Conservation (phyloP, 2,797 vertebrate species). For the Intellagama lesueurii region DNA sequence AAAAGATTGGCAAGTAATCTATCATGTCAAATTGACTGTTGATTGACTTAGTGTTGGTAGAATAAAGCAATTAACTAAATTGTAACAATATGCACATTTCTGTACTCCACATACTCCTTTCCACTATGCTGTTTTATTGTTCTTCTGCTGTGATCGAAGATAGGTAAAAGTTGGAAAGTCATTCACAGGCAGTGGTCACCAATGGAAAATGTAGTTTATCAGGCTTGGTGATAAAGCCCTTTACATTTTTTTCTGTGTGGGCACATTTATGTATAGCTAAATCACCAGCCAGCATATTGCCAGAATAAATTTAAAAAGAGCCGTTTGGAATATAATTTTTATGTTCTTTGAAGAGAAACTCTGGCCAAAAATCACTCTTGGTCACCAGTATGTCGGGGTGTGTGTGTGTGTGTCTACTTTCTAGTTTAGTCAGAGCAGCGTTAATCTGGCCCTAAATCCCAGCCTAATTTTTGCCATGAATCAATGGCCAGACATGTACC, state of each 20-base stretch:
- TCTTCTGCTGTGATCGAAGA: not conserved
- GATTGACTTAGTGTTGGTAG: not conserved
- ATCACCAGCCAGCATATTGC: not conserved
- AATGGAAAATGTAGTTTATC: not conserved
- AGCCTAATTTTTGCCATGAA: not conserved
- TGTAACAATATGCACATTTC: not conserved
- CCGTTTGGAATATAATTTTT: not conserved
- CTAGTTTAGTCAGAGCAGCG: not conserved
- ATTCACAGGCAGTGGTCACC: not conserved
- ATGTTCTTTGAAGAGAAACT: not conserved
- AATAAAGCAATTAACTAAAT: constrained; percentile 6
- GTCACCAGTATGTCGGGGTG: not conserved
- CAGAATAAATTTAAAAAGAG: not conserved
- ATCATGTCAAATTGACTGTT: not conserved
- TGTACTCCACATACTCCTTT: not conserved
- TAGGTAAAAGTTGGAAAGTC: not conserved
- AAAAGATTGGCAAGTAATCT: not conserved
- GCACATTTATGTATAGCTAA: not conserved
- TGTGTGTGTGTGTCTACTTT: no score
- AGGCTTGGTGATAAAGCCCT: not conserved
- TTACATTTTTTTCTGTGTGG: not conserved
- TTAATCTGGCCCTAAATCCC: not conserved
- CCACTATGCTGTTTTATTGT: not conserved
- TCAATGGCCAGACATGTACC: not conserved
- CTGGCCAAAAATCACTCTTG: not conserved